These are phyloP conservation scores for Agrenia bidenticulata DNA, from an alignment of 2,888 invertebrate genomes.

Conservation along the genomic window DNA sequence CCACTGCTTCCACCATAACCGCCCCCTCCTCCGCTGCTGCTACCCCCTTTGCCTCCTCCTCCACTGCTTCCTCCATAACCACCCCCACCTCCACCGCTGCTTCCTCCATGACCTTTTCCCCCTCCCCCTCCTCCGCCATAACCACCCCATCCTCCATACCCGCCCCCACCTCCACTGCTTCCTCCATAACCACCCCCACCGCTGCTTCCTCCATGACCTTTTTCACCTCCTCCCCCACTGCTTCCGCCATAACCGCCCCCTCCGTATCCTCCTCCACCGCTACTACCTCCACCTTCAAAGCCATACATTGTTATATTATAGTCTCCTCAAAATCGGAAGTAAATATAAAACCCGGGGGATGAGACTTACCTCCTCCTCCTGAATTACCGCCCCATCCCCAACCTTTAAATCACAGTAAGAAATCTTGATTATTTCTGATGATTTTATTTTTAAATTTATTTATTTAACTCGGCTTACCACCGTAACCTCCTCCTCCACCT, in stretches of 20 bases:
- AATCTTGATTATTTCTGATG: background rate
- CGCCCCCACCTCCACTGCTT: slow-evolving; percentile 1
- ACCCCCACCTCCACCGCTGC: background rate
- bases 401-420: background rate
- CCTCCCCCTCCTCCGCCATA: slow-evolving; percentile 1
- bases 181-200: background rate
- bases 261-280: slow-evolving; percentile 8
- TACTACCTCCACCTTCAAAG: background rate
- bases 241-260: slow-evolving; percentile 9
- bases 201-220: slow-evolving; percentile 6
- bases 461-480: background rate
- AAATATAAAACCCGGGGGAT: background rate
- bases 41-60: background rate
- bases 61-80: background rate
- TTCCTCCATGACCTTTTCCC: background rate
- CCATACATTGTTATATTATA: background rate
- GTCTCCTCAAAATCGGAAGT: background rate
- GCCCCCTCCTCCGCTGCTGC: background rate
- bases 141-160: background rate
- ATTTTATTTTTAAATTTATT: no score
- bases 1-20: background rate
- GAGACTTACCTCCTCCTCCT: slow-evolving; percentile 4
- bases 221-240: background rate
- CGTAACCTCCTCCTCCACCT: slow-evolving; percentile 6
- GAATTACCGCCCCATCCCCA: background rate